Conservation (phyloP, 2,888 invertebrate species). For the Scaptomyza parva region DNA sequence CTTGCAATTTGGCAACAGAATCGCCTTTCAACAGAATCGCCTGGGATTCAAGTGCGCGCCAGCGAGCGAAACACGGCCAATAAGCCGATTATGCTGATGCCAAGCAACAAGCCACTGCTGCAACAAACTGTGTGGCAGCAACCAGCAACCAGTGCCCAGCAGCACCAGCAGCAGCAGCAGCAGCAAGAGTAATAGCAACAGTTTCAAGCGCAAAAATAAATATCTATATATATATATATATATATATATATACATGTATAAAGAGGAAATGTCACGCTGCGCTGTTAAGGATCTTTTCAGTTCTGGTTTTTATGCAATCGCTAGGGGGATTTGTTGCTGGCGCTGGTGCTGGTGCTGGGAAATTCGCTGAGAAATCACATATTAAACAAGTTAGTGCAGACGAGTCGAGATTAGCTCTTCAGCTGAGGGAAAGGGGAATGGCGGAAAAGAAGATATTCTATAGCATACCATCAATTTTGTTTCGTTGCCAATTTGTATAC, state of each 20-base stretch:
- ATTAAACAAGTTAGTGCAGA: not conserved
- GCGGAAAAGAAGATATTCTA: too few relatives aligned
- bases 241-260: too few relatives aligned
- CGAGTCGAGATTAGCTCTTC: not conserved
- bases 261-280: constrained; percentile 64
- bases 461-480: not conserved
- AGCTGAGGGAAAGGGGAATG: not conserved
- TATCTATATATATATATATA: not conserved
- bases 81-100: constrained; percentile 63
- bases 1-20: constrained; percentile 55
- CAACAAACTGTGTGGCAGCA: too few relatives aligned
- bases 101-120: constrained; percentile 49
- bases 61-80: constrained; percentile 41
- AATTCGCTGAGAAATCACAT: not conserved
- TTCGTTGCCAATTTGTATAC: too few relatives aligned
- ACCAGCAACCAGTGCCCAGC: constrained; percentile 32
- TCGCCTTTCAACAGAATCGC: constrained; percentile 36
- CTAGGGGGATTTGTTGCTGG: not conserved
- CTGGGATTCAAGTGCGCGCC: constrained; percentile 26
- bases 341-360: too few relatives aligned
- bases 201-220: constrained; percentile 25
- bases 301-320: too few relatives aligned
- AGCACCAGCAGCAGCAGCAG: constrained; percentile 21
- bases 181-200: constrained; percentile 25
- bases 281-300: constrained; percentile 48